Evolutionary conservation across 2,113 vertebrate genomes (phyloP).

Genomic region (human (Homo sapiens)): GRCh38 chr5:109799001-109799500

Average conservation of each 20-base stretch:
- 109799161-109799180: not conserved
- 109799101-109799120: not conserved
- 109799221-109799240: not conserved
- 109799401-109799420: not conserved
- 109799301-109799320: not conserved
- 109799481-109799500: no score
- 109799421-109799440: not conserved
- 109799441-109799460: not conserved
- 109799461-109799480: no score
- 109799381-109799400: not conserved
- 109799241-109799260: not conserved
- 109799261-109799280: not conserved
- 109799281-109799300: not conserved
- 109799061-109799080: not conserved
- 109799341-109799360: not conserved
- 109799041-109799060: not conserved
- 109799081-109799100: not conserved
- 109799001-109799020: not conserved
- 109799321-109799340: not conserved
- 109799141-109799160: not conserved
- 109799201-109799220: not conserved
- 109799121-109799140: not conserved
- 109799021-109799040: not conserved
- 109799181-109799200: not conserved
- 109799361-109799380: not conserved